Evolutionary conservation across 2,888 invertebrate species (phyloP).

Genomic region (Troides helena): DNA sequence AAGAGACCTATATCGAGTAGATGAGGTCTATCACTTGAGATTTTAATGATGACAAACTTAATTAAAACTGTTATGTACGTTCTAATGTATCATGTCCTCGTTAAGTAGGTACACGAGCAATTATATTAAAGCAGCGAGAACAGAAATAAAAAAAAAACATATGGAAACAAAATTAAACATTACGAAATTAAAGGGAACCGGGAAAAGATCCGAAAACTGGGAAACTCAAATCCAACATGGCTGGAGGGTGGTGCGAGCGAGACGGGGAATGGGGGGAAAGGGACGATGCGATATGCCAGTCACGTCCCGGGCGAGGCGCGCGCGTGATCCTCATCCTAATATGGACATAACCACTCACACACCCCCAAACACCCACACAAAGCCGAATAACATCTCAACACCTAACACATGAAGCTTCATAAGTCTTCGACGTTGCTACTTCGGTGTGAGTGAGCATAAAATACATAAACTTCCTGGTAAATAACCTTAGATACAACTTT

Average conservation of each 20-base stretch:
- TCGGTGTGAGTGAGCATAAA: conserved; percentile 60
- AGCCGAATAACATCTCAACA: conserved; percentile 54
- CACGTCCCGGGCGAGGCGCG: conserved; percentile 77
- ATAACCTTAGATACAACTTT: conserved; percentile 73
- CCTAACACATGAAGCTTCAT: conserved; percentile 49
- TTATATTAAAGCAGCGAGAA: background rate
- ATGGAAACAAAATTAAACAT: conserved; percentile 63
- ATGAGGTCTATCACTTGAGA: too few relatives aligned
- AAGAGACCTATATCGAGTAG: too few relatives aligned
- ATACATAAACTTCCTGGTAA: conserved; percentile 77
- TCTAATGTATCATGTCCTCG: too few relatives aligned
- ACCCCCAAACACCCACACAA: conserved; percentile 60
- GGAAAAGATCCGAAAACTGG: conserved; percentile 73
- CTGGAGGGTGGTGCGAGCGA: conserved; percentile 70
- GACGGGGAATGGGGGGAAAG: conserved; percentile 68
- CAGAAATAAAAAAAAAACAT: conserved; percentile 36
- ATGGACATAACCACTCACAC: conserved; percentile 68
- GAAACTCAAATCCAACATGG: conserved; percentile 75
- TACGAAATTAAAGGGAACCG: conserved; percentile 72
- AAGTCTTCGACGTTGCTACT: conserved; percentile 42
- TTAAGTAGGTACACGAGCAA: too few relatives aligned
- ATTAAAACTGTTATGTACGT: too few relatives aligned
- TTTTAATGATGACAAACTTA: too few relatives aligned
- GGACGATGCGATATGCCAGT: conserved; percentile 77
- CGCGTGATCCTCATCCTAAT: conserved; percentile 78